Evolutionary conservation across 2,888 invertebrate genomes (phyloP).

Genomic region (Ormia ochracea): DNA sequence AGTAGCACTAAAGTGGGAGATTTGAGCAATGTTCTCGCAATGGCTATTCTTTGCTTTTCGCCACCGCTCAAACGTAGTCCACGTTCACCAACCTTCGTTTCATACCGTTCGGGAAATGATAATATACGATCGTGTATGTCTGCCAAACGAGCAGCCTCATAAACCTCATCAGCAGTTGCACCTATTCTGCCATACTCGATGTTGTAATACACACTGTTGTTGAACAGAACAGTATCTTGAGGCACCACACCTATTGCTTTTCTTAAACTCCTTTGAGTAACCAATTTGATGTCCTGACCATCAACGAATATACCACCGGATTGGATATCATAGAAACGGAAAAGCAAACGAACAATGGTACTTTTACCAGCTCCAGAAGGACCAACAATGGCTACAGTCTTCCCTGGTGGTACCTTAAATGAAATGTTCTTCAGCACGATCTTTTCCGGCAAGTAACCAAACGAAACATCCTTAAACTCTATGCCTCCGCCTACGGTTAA

Average conservation of each 20-base stretch:
- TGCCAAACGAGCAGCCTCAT: conserved; percentile 92
- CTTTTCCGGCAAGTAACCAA: conserved; percentile 90
- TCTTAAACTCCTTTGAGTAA: conserved; percentile 90
- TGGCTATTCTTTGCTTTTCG: conserved; percentile 98
- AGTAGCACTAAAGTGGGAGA: conserved; percentile 92
- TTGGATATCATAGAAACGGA: conserved; percentile 96
- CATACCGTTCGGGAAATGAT: conserved; percentile 92
- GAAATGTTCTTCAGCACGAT: conserved; percentile 86
- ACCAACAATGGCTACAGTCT: conserved; percentile 91
- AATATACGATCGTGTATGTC: conserved; percentile 95
- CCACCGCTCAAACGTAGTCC: conserved; percentile 97
- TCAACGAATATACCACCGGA: conserved; percentile 91
- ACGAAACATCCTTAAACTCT: conserved; percentile 93
- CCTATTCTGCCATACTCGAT: conserved; percentile 92
- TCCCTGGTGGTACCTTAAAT: conserved; percentile 88
- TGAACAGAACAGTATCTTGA: conserved; percentile 97
- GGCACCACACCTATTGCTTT: conserved; percentile 92
- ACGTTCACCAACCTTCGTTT: conserved; percentile 94
- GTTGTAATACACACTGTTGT: conserved; percentile 94
- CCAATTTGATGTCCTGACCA: conserved; percentile 90
- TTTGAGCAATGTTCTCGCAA: conserved; percentile 95
- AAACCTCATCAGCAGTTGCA: conserved; percentile 88
- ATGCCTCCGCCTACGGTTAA: conserved; percentile 81
- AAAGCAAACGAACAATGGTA: conserved; percentile 94
- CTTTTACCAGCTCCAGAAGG: conserved; percentile 96